Evolutionary conservation across 2,888 invertebrate species (phyloP), one percentile per base, ranked within the genome.

Genomic region (Drosophila subsilvestris): DNA sequence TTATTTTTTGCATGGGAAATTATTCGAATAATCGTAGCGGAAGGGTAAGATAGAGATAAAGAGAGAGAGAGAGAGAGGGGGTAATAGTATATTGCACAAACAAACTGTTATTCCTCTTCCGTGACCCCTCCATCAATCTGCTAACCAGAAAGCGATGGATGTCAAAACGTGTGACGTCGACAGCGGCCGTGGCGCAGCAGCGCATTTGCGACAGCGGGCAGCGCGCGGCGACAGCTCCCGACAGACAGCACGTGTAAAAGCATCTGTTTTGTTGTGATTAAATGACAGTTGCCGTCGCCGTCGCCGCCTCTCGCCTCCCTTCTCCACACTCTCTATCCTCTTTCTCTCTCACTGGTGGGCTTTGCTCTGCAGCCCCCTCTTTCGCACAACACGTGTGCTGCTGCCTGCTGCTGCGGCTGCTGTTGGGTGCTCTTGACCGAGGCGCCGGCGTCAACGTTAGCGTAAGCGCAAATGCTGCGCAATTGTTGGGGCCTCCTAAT

Each of bases 181-280:
- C n/a, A n/a, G n/a, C n/a, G 37, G 14, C 7, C 37, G 37, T 7
- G 14, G 37, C 14, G 14, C 37, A 37, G 37, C 37, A 27, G 27
- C 27, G 27, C 27, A 9, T 2, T 6, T 27, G 9, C 27, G 27
- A 27, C 27, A 27, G 8, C 27, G 27, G 14, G 14, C 37, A 37
- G 37, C 59, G 29, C 7, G 18, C 42, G 6, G 45, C 45, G 20
- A 18, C 22, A 20, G 12, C 18, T 7, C 10, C 12, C 18, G 12
- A 29, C 29, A 18, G 18, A 22, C 66, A 65, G 65, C 65, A 65
- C 65, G 65, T 65, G 65, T 54, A 27, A 29, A n/a, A 14, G 43
- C 66, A 48, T 48, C 66, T 54, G 63, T 63, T 63, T 63, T 63
- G 63, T 63, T 63, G 44, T 63, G 63, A 50, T 62, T 62, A 18